A percentile compares a stretch with the other conserved stretches of the same genome.
phyloP scores from a whole-genome alignment of 2,888 invertebrate species.

The Rhingia rostrata region DNA sequence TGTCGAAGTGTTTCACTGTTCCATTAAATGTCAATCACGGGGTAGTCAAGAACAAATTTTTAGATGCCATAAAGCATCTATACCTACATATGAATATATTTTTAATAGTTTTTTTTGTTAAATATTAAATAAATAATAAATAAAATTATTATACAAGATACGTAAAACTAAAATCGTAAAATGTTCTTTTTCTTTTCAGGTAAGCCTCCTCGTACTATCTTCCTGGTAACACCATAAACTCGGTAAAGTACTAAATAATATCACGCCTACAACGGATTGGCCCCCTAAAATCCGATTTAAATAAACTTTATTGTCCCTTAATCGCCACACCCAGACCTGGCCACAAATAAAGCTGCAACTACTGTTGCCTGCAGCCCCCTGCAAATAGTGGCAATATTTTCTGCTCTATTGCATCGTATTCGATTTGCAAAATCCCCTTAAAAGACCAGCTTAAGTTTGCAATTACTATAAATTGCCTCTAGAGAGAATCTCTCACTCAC shows the following conservation, averaged over 20 bases:
- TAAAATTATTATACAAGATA: too few relatives aligned
- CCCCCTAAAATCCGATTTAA: conserved; percentile 53
- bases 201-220: conserved; percentile 36
- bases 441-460: conserved; percentile 69
- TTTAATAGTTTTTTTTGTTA: too few relatives aligned
- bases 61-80: too few relatives aligned
- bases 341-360: too few relatives aligned
- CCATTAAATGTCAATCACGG: too few relatives aligned
- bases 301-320: conserved; percentile 49
- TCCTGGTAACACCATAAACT: conserved; percentile 1
- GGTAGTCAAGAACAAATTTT: too few relatives aligned
- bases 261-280: conserved; percentile 18
- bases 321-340: conserved; percentile 37
- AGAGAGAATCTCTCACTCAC: conserved; percentile 35
- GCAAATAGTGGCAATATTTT: conserved; percentile 67
- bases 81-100: too few relatives aligned
- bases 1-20: too few relatives aligned
- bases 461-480: conserved; percentile 72
- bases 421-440: conserved; percentile 71
- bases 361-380: not conserved
- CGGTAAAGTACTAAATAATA: conserved; percentile 21
- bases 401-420: conserved; percentile 62
- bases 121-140: too few relatives aligned
- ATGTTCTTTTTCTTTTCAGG: conserved; percentile 51
- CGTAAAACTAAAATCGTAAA: not conserved